Base-by-base conservation (phyloP, 2,797 vertebrate genomes). In the Kryptopterus vitreolus region DNA sequence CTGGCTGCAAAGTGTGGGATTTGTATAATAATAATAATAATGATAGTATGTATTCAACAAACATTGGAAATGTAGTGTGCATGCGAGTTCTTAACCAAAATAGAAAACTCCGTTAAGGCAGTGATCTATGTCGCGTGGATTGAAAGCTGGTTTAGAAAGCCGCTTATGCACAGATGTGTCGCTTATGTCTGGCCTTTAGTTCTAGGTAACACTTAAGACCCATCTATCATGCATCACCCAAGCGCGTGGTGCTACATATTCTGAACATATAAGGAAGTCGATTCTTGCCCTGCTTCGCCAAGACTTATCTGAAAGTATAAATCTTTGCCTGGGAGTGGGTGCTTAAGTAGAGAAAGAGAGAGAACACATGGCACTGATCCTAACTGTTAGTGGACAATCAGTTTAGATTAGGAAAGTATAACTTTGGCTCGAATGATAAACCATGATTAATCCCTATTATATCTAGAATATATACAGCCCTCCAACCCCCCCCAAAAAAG, bases 231-330 rank as follows among this genome's bases (percentile, higher is more conserved):
- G 8, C 26, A 52, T 80, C 24, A 55, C 58, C 55, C 26, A 63
- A 72, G 35, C 62, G n/a, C 33, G 65, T 35, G 20, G n/a, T 31
- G 77, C 65, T 52, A 11, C 61, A 18, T 75, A n/a, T 75, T 66
- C 33, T 48, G 35, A 75, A 55, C 65, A 57, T 78, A 68, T 69
- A 69, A 78, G 63, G 65, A 65, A 73, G 70, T 38, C 1, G 33
- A 59, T 43, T 20, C 10, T 31, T 74, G 20, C 16, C 12, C 24
- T 57, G 38, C 13, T 66, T 74, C 5, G 10, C 29, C n/a, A 15
- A 31, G 31, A 4, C 57, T 22, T 31, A 35, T 74, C 35, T 35
- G 11, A 0, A 20, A 46, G 24, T 74, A 26, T 46, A 74, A 74
- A 46, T 43, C 55, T 59, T 29, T 46, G 35, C 55, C 1, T 26